A percentile compares a stretch with the other conserved stretches of the same genome.
Conservation (phyloP, 2,113 vertebrate species). For the Shinisaurus crocodilurus region DNA sequence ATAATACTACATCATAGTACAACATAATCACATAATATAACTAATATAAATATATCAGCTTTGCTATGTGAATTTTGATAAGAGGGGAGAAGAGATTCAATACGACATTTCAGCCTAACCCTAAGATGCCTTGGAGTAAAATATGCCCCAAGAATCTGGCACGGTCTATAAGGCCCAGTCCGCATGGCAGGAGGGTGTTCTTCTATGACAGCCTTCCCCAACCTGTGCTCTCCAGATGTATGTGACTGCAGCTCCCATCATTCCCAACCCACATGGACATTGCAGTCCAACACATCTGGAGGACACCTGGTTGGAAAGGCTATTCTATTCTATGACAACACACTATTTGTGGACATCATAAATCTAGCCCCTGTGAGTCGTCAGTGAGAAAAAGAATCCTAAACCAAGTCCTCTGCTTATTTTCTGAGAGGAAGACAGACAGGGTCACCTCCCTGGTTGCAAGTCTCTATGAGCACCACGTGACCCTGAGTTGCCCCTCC, state of each 20-base stretch:
- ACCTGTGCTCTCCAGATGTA: too few species aligned
- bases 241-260: too few species aligned
- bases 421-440: not conserved
- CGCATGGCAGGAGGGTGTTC: not conserved
- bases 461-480: too few species aligned
- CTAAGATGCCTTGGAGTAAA: not conserved
- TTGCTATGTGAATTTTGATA: not conserved
- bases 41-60: too few species aligned
- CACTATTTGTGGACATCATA: not conserved
- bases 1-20: too few species aligned
- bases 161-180: not conserved
- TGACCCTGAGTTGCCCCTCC: too few species aligned
- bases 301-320: too few species aligned
- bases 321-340: not conserved
- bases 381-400: not conserved
- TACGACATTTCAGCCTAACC: not conserved
- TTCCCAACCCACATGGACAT: too few species aligned
- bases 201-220: not conserved
- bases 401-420: not conserved
- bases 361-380: not conserved
- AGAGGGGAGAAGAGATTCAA: not conserved
- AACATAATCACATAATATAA: too few species aligned
- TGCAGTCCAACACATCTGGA: too few species aligned
- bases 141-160: not conserved
- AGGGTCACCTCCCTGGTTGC: too few species aligned